These are phyloP conservation scores for Brachypterus glaber DNA, from an alignment of 2,888 invertebrate species.

Conservation along the genomic window DNA sequence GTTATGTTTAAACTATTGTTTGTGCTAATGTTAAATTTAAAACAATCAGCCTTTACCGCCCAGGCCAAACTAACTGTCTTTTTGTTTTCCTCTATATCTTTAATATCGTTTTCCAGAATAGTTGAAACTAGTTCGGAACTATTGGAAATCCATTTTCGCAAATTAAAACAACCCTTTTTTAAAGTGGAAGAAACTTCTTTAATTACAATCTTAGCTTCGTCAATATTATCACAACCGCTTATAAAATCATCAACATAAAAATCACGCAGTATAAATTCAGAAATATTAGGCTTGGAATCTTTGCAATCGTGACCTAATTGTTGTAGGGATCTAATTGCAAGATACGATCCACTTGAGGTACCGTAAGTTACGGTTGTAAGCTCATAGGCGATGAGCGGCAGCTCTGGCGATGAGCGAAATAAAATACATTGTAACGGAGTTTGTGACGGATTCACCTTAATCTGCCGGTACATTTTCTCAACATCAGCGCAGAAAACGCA, in stretches of 20 bases:
- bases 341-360: conserved; percentile 4
- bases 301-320: conserved; percentile 7
- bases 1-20: background rate
- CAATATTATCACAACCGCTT: conserved; percentile 9
- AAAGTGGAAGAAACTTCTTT: conserved; percentile 8
- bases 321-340: conserved; percentile 9
- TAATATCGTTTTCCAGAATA: conserved; percentile 1
- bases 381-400: conserved; percentile 5
- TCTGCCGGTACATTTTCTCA: too few species aligned
- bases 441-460: too few species aligned
- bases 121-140: conserved; percentile 2
- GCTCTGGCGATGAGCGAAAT: conserved; percentile 10
- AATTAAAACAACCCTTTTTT: conserved; percentile 9
- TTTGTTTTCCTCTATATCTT: conserved; percentile 1
- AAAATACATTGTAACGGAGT: conserved; percentile 16
- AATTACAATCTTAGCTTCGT: conserved; percentile 5
- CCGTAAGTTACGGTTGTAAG: conserved; percentile 14
- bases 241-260: conserved; percentile 13
- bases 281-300: background rate
- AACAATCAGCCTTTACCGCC: conserved; percentile 3
- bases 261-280: conserved; percentile 6
- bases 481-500: too few species aligned
- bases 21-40: conserved; percentile 3
- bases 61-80: conserved; percentile 7
- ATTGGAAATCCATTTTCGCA: conserved; percentile 13